Conservation (phyloP, 2,113 vertebrate species). For the Pterocles burchelli region DNA sequence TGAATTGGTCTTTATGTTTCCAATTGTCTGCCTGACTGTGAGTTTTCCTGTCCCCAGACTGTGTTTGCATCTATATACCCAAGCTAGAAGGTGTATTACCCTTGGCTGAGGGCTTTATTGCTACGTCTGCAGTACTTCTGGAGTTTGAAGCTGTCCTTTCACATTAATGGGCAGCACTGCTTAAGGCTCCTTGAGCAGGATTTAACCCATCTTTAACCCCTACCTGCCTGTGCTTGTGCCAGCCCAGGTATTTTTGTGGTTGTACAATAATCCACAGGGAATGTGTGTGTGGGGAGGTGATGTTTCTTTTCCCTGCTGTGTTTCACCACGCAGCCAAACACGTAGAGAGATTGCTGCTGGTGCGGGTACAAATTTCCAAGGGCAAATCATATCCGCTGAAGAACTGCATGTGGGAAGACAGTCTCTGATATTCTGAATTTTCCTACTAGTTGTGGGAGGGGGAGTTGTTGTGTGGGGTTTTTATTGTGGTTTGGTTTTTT, state of each 20-base stretch:
- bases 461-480: too few relatives aligned
- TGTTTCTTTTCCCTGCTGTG: background rate
- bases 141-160: background rate
- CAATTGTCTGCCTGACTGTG: background rate
- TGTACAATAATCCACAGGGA: background rate
- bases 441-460: background rate
- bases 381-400: background rate
- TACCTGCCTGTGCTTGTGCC: background rate
- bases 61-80: background rate
- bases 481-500: too few relatives aligned
- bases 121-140: rapidly evolving
- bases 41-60: background rate
- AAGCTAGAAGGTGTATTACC: background rate
- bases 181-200: background rate
- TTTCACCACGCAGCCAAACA: background rate
- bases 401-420: background rate
- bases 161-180: background rate
- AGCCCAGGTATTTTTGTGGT: background rate
- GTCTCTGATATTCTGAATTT: background rate
- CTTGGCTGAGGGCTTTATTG: background rate
- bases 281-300: rapidly evolving
- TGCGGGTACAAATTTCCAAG: background rate
- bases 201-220: background rate
- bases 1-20: background rate
- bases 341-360: background rate